Evolutionary conservation across 2,888 invertebrate species (phyloP), one percentile per base, ranked within the genome.

Genomic region (Euproctis similis): DNA sequence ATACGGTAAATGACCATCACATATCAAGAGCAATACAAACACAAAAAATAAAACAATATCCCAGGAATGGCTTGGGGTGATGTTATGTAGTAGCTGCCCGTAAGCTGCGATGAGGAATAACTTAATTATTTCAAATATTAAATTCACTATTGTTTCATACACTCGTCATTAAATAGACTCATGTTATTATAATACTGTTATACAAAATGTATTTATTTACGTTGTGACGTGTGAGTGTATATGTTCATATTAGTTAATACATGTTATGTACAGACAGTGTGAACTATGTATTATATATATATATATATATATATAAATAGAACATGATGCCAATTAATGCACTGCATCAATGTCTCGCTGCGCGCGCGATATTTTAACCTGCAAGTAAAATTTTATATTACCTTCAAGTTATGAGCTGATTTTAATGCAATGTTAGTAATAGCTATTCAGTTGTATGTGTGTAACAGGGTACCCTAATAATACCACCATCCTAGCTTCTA

Each of bases 351-450:
- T 97, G 71, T 96, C 96, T 47, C 97, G 89, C 80, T 98, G 97
- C 30, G 97, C 97, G 54, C 95, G 89, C 19, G 97, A 98, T 72
- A 95, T 95, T 86, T 97, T 98, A 34, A 96, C 92, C 82, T 84
- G 69, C 7, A 67, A 65, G 39, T 48, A 50, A 50, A 30, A 46
- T 42, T 34, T 40, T 4, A 24, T 24, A 31, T 30, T 34, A 31
- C 30, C 25, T 26, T 30, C 29, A 27, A 22, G 13, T n/a, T n/a
- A n/a, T n/a, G n/a, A n/a, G n/a, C n/a, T n/a, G n/a, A n/a, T n/a
- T n/a, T n/a, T n/a, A n/a, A n/a, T n/a, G n/a, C n/a, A n/a, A n/a
- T n/a, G n/a, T n/a, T n/a, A n/a, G n/a, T n/a, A n/a, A n/a, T n/a
- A n/a, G n/a, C n/a, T n/a, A n/a, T n/a, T n/a, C n/a, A n/a, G n/a